These are phyloP conservation scores for Oxycera nigricornis DNA, from an alignment of 2,888 invertebrate species.

Conservation along the genomic window DNA sequence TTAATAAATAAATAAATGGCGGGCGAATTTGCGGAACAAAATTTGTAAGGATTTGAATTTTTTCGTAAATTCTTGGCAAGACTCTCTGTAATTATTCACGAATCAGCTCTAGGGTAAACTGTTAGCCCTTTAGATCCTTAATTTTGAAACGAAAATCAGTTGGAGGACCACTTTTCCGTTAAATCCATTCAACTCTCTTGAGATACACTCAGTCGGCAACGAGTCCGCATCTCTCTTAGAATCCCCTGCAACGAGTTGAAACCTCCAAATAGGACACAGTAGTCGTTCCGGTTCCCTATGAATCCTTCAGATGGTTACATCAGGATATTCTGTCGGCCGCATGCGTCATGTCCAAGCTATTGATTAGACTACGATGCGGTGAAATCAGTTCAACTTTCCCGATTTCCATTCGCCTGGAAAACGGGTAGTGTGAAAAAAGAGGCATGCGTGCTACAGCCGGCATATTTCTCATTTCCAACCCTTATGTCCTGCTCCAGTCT, in stretches of 20 bases:
- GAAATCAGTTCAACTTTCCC: slow-evolving; percentile 37
- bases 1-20: no score
- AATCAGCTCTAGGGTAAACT: no score
- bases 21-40: no score
- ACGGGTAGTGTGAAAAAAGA: not conserved
- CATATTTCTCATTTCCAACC: slow-evolving; percentile 10
- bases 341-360: slow-evolving; percentile 31
- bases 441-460: slow-evolving; percentile 23
- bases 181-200: slow-evolving; percentile 3
- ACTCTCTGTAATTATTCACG: no score
- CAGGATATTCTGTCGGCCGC: slow-evolving; percentile 1
- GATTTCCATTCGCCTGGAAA: not conserved
- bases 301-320: slow-evolving; percentile 6
- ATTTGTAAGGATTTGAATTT: no score
- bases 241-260: slow-evolving; percentile 3
- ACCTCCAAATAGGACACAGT: not conserved
- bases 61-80: no score
- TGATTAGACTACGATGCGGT: slow-evolving; percentile 38
- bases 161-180: not conserved
- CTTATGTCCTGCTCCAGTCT: slow-evolving; percentile 17
- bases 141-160: no score
- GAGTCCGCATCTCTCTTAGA: not conserved
- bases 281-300: not conserved
- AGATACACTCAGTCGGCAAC: not conserved
- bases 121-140: no score